A percentile compares a stretch with the other conserved stretches of the same genome.
Conservation (phyloP, 2,888 invertebrate genomes). For the Lasioglossum calceatum region DNA sequence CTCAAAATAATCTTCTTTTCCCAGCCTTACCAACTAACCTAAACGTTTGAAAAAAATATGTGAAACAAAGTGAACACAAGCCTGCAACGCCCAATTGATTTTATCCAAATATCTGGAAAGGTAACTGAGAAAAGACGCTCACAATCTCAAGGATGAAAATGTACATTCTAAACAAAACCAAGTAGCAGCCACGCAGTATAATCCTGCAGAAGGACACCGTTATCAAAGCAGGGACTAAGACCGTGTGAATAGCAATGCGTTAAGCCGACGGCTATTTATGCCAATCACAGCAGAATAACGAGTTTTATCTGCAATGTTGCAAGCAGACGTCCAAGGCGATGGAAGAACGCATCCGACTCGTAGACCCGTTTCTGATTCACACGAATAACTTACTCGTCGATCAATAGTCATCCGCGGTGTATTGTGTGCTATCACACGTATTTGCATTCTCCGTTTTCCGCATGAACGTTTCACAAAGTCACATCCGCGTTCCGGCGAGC, state of each 20-base stretch:
- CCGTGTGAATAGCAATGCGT: background rate
- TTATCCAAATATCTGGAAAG: background rate
- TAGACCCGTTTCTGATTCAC: conserved; percentile 7
- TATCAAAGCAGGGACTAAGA: background rate
- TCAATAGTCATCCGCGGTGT: conserved; percentile 1
- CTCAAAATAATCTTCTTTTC: too few relatives aligned
- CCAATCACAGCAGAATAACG: background rate
- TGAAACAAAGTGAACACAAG: background rate
- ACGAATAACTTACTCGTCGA: conserved; percentile 1
- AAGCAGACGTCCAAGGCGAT: background rate
- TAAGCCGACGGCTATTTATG: background rate
- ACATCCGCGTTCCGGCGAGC: conserved; percentile 11
- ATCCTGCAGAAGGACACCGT: background rate
- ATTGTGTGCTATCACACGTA: conserved; percentile 6
- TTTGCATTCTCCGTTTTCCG: conserved; percentile 15
- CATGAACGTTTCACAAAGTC: conserved; percentile 10
- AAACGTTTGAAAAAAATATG: too few relatives aligned
- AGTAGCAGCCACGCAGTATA: background rate
- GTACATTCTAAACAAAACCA: background rate
- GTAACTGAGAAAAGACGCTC: background rate
- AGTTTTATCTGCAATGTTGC: background rate
- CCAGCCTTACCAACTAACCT: too few relatives aligned
- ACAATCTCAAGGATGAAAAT: background rate
- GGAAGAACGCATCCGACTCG: background rate
- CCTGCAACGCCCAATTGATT: background rate